A percentile compares a stretch with the other conserved stretches of the same genome.
Evolutionary conservation across 2,888 invertebrate species (phyloP).

Genomic region (Lacanobia wlatinum): DNA sequence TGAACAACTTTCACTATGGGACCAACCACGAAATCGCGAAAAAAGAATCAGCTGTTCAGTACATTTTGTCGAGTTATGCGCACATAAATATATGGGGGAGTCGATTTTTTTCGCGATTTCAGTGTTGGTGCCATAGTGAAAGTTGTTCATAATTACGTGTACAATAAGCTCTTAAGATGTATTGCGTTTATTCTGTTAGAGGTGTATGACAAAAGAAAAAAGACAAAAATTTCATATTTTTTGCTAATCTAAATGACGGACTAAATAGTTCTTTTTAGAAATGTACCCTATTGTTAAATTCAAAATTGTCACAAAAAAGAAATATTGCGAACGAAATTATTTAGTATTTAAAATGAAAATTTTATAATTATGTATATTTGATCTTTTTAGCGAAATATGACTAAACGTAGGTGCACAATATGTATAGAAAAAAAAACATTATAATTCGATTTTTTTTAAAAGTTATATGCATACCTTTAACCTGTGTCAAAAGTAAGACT

Average conservation of each 20-base stretch:
- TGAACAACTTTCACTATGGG: too few relatives aligned
- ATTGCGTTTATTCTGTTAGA: too few relatives aligned
- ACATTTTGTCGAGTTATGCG: too few relatives aligned
- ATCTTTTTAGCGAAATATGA: conserved; percentile 26
- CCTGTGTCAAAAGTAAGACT: conserved; percentile 48
- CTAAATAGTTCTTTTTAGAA: background rate
- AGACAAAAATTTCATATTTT: background rate
- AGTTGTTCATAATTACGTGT: too few relatives aligned
- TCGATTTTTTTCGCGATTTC: too few relatives aligned
- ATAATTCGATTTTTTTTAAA: background rate
- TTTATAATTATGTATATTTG: conserved; percentile 48
- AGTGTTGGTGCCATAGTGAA: too few relatives aligned
- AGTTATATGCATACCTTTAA: conserved; percentile 6
- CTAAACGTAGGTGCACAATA: conserved; percentile 28
- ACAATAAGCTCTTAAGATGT: too few relatives aligned
- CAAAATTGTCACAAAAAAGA: conserved; percentile 37
- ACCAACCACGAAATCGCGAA: too few relatives aligned
- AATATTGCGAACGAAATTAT: conserved; percentile 37
- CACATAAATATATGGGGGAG: too few relatives aligned
- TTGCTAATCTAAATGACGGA: background rate
- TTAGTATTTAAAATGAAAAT: conserved; percentile 54
- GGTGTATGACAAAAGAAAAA: background rate
- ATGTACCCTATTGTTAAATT: conserved; percentile 4
- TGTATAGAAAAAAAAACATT: conserved; percentile 19
- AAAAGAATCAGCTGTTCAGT: too few relatives aligned